A percentile compares a stretch with the other conserved stretches of the same genome.
Conservation (phyloP, 2,113 vertebrate genomes). For the Melospiza georgiana region DNA sequence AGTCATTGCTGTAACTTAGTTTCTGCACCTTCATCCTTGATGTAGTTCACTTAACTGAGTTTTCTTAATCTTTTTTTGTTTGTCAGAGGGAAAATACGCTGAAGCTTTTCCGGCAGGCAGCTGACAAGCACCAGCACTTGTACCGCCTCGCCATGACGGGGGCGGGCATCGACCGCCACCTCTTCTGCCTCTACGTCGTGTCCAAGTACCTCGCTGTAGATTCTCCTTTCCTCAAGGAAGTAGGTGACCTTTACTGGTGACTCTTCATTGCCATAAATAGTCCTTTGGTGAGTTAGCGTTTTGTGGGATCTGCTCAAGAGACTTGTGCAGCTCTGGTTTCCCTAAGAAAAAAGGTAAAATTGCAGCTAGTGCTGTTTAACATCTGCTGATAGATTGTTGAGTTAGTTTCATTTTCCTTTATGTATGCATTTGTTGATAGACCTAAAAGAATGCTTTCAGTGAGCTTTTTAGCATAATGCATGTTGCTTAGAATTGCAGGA, state of each 20-base stretch:
- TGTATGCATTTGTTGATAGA: not conserved
- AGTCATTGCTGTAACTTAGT: not conserved
- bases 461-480: not conserved
- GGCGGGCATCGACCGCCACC: slow-evolving; percentile 91
- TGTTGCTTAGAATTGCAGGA: not conserved
- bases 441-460: not conserved
- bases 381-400: not conserved
- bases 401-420: not conserved
- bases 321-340: not conserved
- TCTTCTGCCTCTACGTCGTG: slow-evolving; percentile 97
- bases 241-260: not conserved
- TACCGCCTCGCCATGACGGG: slow-evolving; percentile 94
- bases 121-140: slow-evolving; percentile 87
- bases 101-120: slow-evolving; percentile 77
- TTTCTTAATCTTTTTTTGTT: not conserved
- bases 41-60: not conserved
- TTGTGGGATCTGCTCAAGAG: not conserved
- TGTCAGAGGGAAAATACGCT: slow-evolving; percentile 81
- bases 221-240: slow-evolving; percentile 94
- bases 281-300: not conserved
- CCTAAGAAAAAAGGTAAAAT: not conserved
- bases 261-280: not conserved
- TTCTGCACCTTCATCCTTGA: not conserved
- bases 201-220: slow-evolving; percentile 95
- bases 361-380: not conserved